Base-by-base conservation (phyloP, 2,797 vertebrate species). In the Cetoscarus ocellatus region DNA sequence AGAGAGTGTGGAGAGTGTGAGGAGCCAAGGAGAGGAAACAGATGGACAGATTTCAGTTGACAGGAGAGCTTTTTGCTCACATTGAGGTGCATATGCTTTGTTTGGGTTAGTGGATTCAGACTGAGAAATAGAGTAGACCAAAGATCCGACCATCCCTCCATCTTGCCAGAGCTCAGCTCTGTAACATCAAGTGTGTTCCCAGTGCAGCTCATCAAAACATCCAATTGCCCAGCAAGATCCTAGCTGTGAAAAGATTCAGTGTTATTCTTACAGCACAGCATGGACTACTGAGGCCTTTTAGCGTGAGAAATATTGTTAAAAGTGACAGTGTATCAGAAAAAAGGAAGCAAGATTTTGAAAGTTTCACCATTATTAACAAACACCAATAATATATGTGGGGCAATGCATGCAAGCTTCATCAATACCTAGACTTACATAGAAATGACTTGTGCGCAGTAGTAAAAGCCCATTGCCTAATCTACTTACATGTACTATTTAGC, bases 171-270 rank as follows among this genome's bases (percentile, higher is more conserved):
- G 14, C 8, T 0, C 17, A 45, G 15, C 19, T 42, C 5, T 42
- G 15, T 17, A 2, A 34, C 10, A 53, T 39, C 15, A 13, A 19
- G n/a, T 6, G 3, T 35, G 1, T 19, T 50, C 19, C 18, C 3
- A 17, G 10, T 38, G 58, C 39, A 7, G 40, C 34, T 47, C 18
- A 53, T 63, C 38, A 50, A 6, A 45, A 45, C 38, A 59, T 72
- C 36, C 45, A 56, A 54, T 51, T 14, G 15, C 40, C 18, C 12
- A 35, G 35, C 44, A 48, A 35, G 15, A 42, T 35, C 27, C 18
- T 19, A 27, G 5, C 48, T 13, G 58, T 45, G 6, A 54, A 48
- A 59, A 58, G 6, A 70, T 58, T 39, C 42, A 52, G 54, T 7
- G 34, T 34, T 12, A 36, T 10, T 14, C 8, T 42, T 17, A 18